phyloP scores from a whole-genome alignment of 2,113 vertebrate species.

The Grallaria varia region DNA sequence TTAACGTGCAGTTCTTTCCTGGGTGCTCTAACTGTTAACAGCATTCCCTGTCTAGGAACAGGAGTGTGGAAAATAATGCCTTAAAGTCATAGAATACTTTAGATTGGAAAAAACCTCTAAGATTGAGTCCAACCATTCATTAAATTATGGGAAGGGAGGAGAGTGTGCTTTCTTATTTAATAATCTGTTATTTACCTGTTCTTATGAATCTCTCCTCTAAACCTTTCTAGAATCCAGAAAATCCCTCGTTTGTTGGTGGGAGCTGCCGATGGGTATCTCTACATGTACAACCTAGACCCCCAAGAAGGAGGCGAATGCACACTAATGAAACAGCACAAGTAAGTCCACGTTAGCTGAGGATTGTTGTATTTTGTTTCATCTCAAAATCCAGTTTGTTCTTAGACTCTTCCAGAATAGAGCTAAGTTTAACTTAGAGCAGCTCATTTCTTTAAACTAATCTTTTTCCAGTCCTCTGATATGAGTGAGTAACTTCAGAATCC shows the following conservation, averaged over 20 bases:
- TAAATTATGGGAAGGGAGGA: background rate
- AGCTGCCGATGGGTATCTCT: slow-evolving; percentile 93
- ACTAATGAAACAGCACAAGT: slow-evolving; percentile 98
- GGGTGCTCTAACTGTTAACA: background rate
- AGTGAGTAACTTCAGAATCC: background rate
- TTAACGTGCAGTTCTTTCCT: background rate
- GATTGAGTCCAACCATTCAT: background rate
- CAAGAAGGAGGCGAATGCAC: slow-evolving; percentile 97
- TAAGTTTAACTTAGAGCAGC: background rate
- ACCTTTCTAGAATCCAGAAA: slow-evolving; percentile 90
- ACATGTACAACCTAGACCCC: slow-evolving; percentile 97
- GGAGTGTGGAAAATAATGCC: background rate
- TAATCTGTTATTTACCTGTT: background rate
- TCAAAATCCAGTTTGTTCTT: background rate
- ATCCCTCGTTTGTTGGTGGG: slow-evolving; percentile 93
- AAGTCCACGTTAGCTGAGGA: background rate
- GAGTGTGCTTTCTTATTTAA: background rate
- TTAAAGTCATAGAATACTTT: background rate
- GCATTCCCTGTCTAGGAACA: background rate
- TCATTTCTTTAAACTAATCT: background rate
- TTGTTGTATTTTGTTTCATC: background rate
- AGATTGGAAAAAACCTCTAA: background rate
- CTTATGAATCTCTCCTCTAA: background rate
- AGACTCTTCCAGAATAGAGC: background rate
- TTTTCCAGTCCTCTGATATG: background rate